A percentile compares a stretch with the other conserved stretches of the same genome.
Evolutionary conservation across 2,888 invertebrate species (phyloP).

Genomic region (Eristalis arbustorum): DNA sequence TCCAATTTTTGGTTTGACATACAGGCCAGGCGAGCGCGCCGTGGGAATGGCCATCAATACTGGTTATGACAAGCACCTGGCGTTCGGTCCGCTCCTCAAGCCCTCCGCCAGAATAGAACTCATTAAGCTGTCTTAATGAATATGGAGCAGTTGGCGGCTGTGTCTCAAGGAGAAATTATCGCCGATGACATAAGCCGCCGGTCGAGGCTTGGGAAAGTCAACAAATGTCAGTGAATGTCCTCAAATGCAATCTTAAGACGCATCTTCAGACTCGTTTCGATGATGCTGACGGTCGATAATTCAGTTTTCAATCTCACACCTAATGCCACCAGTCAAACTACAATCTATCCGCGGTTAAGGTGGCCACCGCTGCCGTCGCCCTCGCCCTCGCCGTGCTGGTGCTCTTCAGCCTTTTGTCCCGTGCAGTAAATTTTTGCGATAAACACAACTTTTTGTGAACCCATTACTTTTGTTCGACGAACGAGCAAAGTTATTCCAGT

Average conservation of each 20-base stretch:
- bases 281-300: background rate
- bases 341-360: background rate
- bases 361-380: background rate
- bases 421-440: background rate
- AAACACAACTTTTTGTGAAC: background rate
- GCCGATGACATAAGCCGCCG: background rate
- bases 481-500: background rate
- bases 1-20: background rate
- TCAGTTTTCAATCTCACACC: background rate
- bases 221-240: background rate
- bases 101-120: background rate
- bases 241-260: background rate
- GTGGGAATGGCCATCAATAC: background rate
- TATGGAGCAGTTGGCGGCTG: background rate
- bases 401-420: background rate
- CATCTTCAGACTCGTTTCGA: background rate
- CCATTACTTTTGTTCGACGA: background rate
- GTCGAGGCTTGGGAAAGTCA: background rate
- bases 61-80: background rate
- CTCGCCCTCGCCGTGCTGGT: background rate
- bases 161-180: background rate
- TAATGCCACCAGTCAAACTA: conserved; percentile 16
- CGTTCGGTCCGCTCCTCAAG: background rate
- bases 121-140: background rate
- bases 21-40: background rate